Evolutionary conservation across 1,140 invertebrate species (phyloP).

Genomic region (Atta cephalotes): DNA sequence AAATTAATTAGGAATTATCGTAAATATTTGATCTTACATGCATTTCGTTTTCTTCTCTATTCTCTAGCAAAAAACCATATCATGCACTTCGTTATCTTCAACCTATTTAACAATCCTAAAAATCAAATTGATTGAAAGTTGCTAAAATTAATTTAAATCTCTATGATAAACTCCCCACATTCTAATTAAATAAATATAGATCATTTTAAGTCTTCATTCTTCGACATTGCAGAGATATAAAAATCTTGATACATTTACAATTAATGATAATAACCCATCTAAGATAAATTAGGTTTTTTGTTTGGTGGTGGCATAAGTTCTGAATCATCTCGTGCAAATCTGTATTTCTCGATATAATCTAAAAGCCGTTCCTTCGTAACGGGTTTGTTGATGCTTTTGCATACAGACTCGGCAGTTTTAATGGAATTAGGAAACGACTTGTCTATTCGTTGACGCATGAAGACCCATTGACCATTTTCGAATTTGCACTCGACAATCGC

Average conservation of each 20-base stretch:
- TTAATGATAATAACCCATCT: background rate
- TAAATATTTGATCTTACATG: background rate
- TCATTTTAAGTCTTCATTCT: background rate
- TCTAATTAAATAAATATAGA: slow-evolving; percentile 44
- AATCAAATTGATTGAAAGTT: background rate
- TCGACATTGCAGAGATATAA: background rate
- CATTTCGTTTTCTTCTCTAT: background rate
- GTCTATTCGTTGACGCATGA: slow-evolving; percentile 98
- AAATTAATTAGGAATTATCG: background rate
- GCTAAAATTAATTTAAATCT: background rate
- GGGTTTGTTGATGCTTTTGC: slow-evolving; percentile 90
- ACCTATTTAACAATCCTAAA: background rate
- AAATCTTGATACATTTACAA: background rate
- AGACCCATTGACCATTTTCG: slow-evolving; percentile 93
- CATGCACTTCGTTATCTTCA: slow-evolving; percentile 9
- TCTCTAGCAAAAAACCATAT: background rate
- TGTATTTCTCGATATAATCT: slow-evolving; percentile 89
- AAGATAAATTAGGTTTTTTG: slow-evolving; percentile 72
- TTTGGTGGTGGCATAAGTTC: slow-evolving; percentile 89
- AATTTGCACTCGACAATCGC: slow-evolving; percentile 99
- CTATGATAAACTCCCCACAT: background rate
- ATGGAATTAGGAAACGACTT: slow-evolving; percentile 98
- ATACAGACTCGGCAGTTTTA: slow-evolving; percentile 92
- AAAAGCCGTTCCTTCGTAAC: slow-evolving; percentile 93
- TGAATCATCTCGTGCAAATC: slow-evolving; percentile 87